Conservation (phyloP, 2,888 invertebrate species). For the Drosophila heteroneura region DNA sequence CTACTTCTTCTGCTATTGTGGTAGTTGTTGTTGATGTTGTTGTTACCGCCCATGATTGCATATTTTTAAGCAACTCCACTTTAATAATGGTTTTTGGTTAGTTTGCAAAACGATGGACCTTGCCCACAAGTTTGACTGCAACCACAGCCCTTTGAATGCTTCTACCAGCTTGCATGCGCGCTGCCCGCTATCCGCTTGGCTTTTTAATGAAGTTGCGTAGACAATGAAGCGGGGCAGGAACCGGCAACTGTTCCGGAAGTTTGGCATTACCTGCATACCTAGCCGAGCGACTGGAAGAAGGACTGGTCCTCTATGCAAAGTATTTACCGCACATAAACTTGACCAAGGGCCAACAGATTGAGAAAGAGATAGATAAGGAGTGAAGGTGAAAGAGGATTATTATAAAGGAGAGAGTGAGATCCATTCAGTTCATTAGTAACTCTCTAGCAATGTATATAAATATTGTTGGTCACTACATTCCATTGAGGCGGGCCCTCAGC, state of each 20-base stretch:
- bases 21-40: slow-evolving; percentile 35
- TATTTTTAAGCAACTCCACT: slow-evolving; percentile 72
- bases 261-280: slow-evolving; percentile 69
- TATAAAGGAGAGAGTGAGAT: slow-evolving; percentile 7
- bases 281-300: slow-evolving; percentile 21
- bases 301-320: slow-evolving; percentile 30
- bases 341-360: slow-evolving; percentile 34
- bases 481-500: neutral
- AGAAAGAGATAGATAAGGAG: neutral
- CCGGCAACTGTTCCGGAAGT: slow-evolving; percentile 45
- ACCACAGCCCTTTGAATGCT: slow-evolving; percentile 43
- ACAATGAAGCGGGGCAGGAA: slow-evolving; percentile 23
- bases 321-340: slow-evolving; percentile 67
- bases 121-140: slow-evolving; percentile 57
- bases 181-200: slow-evolving; percentile 5
- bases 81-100: slow-evolving; percentile 76
- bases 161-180: neutral
- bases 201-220: slow-evolving; percentile 72
- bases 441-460: slow-evolving; percentile 40
- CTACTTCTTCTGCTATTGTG: neutral
- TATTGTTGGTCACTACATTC: slow-evolving; percentile 19
- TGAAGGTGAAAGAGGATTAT: neutral
- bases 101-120: slow-evolving; percentile 44
- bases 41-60: slow-evolving; percentile 69
- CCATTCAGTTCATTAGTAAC: slow-evolving; percentile 68